These are phyloP conservation scores for Nesogale talazaci DNA, from an alignment of 2,113 vertebrate genomes.

Conservation along the genomic window DNA sequence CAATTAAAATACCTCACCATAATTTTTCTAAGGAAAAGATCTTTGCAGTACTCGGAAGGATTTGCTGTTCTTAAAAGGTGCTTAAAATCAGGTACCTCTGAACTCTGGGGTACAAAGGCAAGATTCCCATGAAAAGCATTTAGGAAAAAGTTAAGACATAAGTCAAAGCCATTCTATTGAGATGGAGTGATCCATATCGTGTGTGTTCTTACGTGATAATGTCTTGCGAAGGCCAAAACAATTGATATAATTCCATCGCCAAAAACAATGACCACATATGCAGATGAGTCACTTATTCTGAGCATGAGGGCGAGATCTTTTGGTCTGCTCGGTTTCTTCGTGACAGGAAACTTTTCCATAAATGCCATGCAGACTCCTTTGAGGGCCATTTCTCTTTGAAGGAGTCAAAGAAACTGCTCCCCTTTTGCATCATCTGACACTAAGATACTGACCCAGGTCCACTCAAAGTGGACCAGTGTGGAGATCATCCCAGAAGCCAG, in stretches of 20 bases:
- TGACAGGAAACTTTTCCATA: too few species aligned
- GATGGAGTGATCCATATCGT: too few species aligned
- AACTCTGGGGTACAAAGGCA: not conserved
- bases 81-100: not conserved
- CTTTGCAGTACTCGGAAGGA: not conserved
- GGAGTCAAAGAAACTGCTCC: not conserved
- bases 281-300: too few species aligned
- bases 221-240: too few species aligned
- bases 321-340: too few species aligned
- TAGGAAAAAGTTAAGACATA: not conserved
- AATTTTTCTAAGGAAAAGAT: not conserved
- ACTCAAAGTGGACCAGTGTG: too few species aligned
- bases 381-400: not conserved
- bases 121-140: not conserved
- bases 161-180: not conserved
- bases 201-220: too few species aligned
- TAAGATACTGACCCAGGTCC: not conserved
- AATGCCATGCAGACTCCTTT: not conserved
- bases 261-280: too few species aligned
- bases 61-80: not conserved
- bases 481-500: too few species aligned
- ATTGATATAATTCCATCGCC: too few species aligned
- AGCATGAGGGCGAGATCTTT: too few species aligned
- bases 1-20: not conserved
- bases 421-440: not conserved